Percentiles rank a stretch among this genome's conserved stretches.
These are phyloP conservation scores for Noturus placidus DNA, from an alignment of 2,113 vertebrate genomes.

Conservation along the genomic window DNA sequence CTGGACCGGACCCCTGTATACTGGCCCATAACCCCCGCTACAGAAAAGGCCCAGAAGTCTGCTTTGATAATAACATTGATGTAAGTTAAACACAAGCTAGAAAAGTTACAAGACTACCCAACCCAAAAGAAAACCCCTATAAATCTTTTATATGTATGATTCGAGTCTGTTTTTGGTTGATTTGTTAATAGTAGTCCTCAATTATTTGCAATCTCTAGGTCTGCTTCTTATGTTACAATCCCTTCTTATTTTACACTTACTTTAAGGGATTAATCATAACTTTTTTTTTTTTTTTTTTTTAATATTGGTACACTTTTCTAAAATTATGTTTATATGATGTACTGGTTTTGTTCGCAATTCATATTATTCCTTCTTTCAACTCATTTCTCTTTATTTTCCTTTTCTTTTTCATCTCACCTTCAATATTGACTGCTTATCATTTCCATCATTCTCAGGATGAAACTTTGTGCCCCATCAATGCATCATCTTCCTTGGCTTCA, in stretches of 20 bases:
- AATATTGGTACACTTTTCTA: no score
- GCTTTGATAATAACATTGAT: slow-evolving; percentile 88
- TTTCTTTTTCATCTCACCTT: slow-evolving; percentile 63
- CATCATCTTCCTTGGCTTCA: slow-evolving; percentile 77
- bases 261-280: neutral
- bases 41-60: slow-evolving; percentile 92
- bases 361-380: slow-evolving; percentile 22
- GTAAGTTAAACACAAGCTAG: slow-evolving; percentile 73
- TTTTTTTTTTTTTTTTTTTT: neutral
- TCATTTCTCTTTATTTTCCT: slow-evolving; percentile 52
- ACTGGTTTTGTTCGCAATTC: neutral
- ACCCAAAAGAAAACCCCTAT: neutral
- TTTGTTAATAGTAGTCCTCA: neutral
- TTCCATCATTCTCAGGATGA: slow-evolving; percentile 85
- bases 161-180: neutral
- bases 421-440: slow-evolving; percentile 78
- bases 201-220: neutral
- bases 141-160: neutral
- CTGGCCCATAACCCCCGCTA: slow-evolving; percentile 92
- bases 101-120: neutral
- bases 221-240: no score
- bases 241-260: neutral
- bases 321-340: neutral
- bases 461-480: slow-evolving; percentile 86
- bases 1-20: slow-evolving; percentile 91